Evolutionary conservation across 2,888 invertebrate genomes (phyloP), one percentile per base, ranked within the genome.

Genomic region (Sphaerophoria rueppellii): DNA sequence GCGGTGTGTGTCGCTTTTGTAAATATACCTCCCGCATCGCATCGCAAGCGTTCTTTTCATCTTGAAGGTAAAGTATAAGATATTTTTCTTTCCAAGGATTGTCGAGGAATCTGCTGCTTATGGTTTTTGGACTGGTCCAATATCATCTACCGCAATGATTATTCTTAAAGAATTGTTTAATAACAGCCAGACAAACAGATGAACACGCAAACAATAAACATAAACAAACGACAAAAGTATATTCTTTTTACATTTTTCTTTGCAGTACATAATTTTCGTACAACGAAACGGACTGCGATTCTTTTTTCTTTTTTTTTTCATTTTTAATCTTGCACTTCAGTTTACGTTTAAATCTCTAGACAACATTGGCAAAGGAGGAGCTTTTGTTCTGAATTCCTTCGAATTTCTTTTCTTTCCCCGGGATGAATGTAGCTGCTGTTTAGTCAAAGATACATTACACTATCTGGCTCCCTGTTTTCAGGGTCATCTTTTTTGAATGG

Each of bases 161-260:
- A 78, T 82, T 82, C 72, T 61, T 73, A 24, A 72, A 78, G 79
- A 80, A 81, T 74, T 75, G 81, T 81, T 85, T 85, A 85, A 85
- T 85, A 85, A 85, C 80, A 85, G 37, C 76, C 69, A 76, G 76
- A 81, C 76, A 81, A 85, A 85, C 81, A 80, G 80, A 75, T 67
- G 52, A 81, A 81, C 81, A 82, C 63, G 69, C 83, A 81, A 81
- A 81, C 85, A 85, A 85, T 85, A 85, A 85, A 85, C 85, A 85
- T 85, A 85, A 85, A 85, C 85, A 85, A 85, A 81, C 81, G 85
- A 85, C 85, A 85, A 85, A 81, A 85, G 81, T 85, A 81, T 83
- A 81, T 83, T 75, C 76, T 58, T 85, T 63, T 81, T 69, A 85
- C 76, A 85, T 81, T 85, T 70, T 70, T 81, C 76, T 55, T 57